These are phyloP conservation scores for Aplochiton taeniatus DNA, from an alignment of 2,797 vertebrate species.

Conservation along the genomic window DNA sequence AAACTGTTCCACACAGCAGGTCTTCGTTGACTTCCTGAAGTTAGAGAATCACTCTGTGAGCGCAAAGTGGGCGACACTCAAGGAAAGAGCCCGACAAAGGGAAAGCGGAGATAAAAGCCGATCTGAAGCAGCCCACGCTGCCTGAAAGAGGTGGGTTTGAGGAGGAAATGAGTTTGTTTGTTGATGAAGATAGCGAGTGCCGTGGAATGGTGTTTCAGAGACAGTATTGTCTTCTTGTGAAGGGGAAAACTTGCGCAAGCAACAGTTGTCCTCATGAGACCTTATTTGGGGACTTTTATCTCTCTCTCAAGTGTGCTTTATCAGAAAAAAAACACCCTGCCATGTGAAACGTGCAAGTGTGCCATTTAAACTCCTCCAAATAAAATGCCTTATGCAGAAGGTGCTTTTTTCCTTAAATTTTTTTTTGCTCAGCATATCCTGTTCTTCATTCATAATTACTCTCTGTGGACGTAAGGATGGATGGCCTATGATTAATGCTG, in stretches of 20 bases:
- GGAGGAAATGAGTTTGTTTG: conserved; percentile 17
- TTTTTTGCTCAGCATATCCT: not conserved
- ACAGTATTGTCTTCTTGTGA: conserved; percentile 4
- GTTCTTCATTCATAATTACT: not conserved
- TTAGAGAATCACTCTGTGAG: not conserved
- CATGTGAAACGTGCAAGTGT: not conserved
- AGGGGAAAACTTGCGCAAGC: conserved; percentile 4
- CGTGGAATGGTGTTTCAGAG: conserved; percentile 3
- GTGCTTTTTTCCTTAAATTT: not conserved
- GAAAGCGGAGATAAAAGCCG: not conserved
- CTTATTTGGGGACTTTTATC: conserved; percentile 22
- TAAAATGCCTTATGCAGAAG: not conserved
- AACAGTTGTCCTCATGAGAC: not conserved
- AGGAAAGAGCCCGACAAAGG: conserved; percentile 5
- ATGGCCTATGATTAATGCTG: too few relatives aligned
- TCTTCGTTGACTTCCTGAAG: conserved; percentile 16
- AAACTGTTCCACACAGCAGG: conserved; percentile 16
- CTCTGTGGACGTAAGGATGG: not conserved
- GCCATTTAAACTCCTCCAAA: conserved; percentile 1
- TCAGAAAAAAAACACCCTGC: not conserved
- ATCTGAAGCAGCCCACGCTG: conserved; percentile 9
- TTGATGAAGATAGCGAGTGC: conserved; percentile 23
- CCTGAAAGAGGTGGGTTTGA: conserved; percentile 7
- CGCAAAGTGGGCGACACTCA: not conserved
- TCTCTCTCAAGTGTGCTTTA: conserved; percentile 21